Conservation (phyloP, 1,140 invertebrate species). For the Drosophila dunni region DNA sequence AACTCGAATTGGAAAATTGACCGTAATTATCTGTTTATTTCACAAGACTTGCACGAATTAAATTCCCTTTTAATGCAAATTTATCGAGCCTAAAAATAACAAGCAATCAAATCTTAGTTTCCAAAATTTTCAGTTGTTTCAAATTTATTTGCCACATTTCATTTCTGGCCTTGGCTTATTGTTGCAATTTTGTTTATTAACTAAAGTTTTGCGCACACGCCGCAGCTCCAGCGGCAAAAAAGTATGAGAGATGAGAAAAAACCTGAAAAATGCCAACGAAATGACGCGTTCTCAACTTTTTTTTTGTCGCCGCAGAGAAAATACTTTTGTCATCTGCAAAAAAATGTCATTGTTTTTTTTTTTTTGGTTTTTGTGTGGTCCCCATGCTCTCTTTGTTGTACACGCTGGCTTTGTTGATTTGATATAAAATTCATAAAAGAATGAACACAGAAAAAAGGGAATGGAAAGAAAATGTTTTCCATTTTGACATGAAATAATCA, state of each 20-base stretch:
- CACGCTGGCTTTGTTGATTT: constrained; percentile 61
- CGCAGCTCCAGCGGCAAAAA: constrained; percentile 29
- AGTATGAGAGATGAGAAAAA: not conserved
- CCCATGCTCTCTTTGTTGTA: constrained; percentile 5
- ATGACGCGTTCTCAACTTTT: constrained; percentile 29
- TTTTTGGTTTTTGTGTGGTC: constrained; percentile 23
- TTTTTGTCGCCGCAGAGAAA: constrained; percentile 57
- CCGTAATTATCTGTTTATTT: not conserved
- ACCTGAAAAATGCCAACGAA: constrained; percentile 40
- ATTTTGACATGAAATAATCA: constrained; percentile 79
- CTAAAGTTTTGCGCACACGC: constrained; percentile 63
- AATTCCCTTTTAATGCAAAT: not conserved
- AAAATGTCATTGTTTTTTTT: constrained; percentile 36
- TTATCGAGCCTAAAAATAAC: no score
- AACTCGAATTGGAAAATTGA: not conserved
- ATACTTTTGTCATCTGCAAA: constrained; percentile 61
- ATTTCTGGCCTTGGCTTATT: constrained; percentile 2
- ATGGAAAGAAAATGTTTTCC: constrained; percentile 44
- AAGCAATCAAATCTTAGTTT: no score
- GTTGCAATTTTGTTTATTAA: constrained; percentile 27
- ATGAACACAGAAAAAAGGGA: not conserved
- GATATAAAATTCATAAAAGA: constrained; percentile 76
- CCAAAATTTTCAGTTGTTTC: no score
- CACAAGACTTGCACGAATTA: not conserved
- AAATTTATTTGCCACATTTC: no score